Conservation (phyloP, 2,113 vertebrate species). For the Pelecanus crispus region DNA sequence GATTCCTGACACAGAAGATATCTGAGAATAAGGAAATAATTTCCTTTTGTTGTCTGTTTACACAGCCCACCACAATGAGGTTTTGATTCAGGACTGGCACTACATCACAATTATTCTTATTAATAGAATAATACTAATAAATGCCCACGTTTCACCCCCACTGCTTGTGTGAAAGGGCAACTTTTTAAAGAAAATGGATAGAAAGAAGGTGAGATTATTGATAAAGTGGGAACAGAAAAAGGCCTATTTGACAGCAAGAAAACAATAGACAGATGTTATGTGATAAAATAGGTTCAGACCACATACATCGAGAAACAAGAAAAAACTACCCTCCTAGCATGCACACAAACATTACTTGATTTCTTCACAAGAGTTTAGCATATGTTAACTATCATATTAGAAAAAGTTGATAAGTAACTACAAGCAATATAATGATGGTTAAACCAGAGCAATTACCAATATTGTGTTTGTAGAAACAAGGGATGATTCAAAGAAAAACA, state of each 20-base stretch:
- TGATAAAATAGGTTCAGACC: neutral
- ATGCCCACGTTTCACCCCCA: rapidly evolving
- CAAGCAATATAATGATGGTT: neutral
- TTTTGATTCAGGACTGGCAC: neutral
- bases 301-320: neutral
- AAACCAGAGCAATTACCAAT: neutral
- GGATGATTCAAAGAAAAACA: neutral
- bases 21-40: neutral
- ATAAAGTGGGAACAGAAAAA: neutral
- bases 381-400: neutral
- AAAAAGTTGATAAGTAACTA: neutral
- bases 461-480: neutral
- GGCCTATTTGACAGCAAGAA: neutral
- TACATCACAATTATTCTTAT: neutral
- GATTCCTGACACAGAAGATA: neutral
- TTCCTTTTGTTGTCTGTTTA: neutral
- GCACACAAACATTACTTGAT: neutral
- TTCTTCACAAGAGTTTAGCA: neutral
- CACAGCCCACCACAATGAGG: neutral
- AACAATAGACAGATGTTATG: neutral
- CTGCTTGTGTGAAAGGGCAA: neutral
- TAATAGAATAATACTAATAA: neutral
- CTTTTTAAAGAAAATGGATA: neutral
- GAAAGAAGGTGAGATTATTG: neutral
- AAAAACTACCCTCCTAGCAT: neutral